Conservation (phyloP, 1,140 invertebrate species). For the Ridgeia piscesae region DNA sequence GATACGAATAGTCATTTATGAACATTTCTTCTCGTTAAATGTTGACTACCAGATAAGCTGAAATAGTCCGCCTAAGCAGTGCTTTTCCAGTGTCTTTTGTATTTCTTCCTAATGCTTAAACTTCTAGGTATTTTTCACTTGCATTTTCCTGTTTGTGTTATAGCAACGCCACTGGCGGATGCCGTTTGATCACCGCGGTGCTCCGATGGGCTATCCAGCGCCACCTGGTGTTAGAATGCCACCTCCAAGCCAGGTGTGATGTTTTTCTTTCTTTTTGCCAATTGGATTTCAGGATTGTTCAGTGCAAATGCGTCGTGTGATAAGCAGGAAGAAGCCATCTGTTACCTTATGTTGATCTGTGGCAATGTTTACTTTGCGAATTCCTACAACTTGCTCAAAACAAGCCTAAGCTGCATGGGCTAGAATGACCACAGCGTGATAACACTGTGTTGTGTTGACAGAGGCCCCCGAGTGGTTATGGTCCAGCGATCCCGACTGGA, state of each 20-base stretch:
- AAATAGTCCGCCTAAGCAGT: background rate
- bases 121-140: background rate
- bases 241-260: background rate
- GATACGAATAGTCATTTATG: background rate
- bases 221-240: conserved; percentile 3
- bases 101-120: background rate
- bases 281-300: background rate
- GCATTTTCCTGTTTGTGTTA: background rate
- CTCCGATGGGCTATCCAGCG: background rate
- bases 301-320: background rate
- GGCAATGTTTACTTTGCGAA: background rate
- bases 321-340: background rate
- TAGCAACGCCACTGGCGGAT: background rate
- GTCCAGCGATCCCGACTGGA: conserved; percentile 21
- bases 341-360: background rate
- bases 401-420: background rate
- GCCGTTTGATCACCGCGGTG: background rate
- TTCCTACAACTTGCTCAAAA: background rate
- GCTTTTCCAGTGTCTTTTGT: background rate
- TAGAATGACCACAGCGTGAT: background rate
- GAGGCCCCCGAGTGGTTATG: conserved; percentile 32
- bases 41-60: background rate
- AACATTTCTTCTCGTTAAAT: background rate
- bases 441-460: background rate
- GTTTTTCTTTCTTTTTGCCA: background rate